Evolutionary conservation across 2,797 vertebrate species (phyloP), one percentile per base, ranked within the genome.

Genomic region (Anableps anableps): DNA sequence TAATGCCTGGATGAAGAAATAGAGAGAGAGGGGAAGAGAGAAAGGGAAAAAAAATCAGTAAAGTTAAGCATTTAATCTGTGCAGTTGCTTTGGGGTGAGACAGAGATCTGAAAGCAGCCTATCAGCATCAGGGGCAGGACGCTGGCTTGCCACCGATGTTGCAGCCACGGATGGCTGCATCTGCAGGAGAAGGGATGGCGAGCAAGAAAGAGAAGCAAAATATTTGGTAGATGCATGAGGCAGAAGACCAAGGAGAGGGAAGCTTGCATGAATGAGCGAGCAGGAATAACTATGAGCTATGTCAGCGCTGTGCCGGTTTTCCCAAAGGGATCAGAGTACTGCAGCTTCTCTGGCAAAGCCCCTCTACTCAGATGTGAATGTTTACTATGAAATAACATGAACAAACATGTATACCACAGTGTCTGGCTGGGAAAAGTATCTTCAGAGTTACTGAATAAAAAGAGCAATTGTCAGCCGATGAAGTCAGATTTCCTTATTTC

Each of bases 11-110:
- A 80, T 72, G 77, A 72, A 74, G 71, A 75, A 75, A 72, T 76
- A 85, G 86, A 77, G 75, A 76, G 73, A 62, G 76, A 81, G 84
- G 58, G 77, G 77, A 74, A 55, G 77, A 80, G 85, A 64, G 77
- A 75, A 72, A 29, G 72, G 21, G 29, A 7, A 50, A 75, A 75
- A 80, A 90, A 92, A 91, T 84, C 88, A 93, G 93, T 87, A 92
- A 93, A 93, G 92, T 93, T 92, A 94, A 94, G 94, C 93, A 94
- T 94, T 94, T 95, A 94, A 95, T 96, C 93, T 95, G 90, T 85
- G 86, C 85, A 78, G 84, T 92, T 93, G 91, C 93, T 93, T 64
- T 78, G 89, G 89, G 86, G 88, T 83, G 89, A 90, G 87, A 88
- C 85, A 82, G 82, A 90, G 82, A 91, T 90, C 86, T 85, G 83